A percentile compares a stretch with the other conserved stretches of the same genome.
These are phyloP conservation scores for Meiosimyza decipiens DNA, from an alignment of 2,888 invertebrate genomes.

Conservation along the genomic window DNA sequence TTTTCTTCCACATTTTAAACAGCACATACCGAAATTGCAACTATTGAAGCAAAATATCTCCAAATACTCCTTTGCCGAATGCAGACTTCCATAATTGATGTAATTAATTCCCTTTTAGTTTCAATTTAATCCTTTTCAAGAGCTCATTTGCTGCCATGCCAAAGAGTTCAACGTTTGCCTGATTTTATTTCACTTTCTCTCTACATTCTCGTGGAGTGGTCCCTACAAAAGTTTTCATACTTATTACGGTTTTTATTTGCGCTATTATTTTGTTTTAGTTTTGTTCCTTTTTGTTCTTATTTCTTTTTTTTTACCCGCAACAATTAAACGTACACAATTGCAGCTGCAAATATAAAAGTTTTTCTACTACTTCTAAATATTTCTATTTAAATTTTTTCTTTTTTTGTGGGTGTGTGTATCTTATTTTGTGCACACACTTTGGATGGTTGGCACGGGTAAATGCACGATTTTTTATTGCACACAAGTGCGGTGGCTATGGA, in stretches of 20 bases:
- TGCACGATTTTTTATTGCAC: too few species aligned
- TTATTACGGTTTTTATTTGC: too few species aligned
- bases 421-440: too few species aligned
- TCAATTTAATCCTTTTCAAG: constrained; percentile 8
- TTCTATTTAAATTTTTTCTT: background rate
- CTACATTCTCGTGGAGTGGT: too few species aligned
- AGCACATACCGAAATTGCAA: too few species aligned
- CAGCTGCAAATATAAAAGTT: constrained; percentile 16
- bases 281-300: background rate
- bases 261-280: background rate
- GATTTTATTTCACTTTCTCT: background rate
- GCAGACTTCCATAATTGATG: background rate
- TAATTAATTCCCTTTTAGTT: background rate
- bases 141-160: background rate
- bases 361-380: background rate
- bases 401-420: constrained; percentile 1
- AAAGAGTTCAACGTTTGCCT: constrained; percentile 16
- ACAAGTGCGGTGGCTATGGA: too few species aligned
- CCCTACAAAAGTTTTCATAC: too few species aligned
- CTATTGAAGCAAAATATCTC: too few species aligned
- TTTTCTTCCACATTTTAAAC: too few species aligned
- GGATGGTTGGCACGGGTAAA: too few species aligned
- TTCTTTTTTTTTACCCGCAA: background rate
- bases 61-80: too few species aligned
- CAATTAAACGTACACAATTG: constrained; percentile 13